phyloP scores from a whole-genome alignment of 2,113 vertebrate species.

The Brachyhypopomus occidentalis region DNA sequence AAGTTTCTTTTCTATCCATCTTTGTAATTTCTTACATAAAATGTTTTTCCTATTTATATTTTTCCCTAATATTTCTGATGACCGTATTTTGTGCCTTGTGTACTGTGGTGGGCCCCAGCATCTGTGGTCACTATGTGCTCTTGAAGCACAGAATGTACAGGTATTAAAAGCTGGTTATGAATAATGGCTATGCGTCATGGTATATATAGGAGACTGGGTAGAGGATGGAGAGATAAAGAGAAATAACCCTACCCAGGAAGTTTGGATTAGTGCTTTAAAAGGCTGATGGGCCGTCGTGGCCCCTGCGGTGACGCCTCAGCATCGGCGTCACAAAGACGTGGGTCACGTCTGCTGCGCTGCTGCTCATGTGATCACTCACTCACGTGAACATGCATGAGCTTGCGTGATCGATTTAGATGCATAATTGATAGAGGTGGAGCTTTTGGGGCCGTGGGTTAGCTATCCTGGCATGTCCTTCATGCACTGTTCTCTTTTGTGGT shows the following conservation, averaged over 20 bases:
- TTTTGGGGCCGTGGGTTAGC: too few relatives aligned
- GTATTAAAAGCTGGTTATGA: neutral
- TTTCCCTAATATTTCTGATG: too few relatives aligned
- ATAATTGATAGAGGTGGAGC: neutral
- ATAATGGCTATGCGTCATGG: neutral
- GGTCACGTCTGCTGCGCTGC: neutral
- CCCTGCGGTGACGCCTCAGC: neutral
- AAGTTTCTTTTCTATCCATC: too few relatives aligned
- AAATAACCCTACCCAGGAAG: slow-evolving; percentile 9
- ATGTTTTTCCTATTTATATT: too few relatives aligned
- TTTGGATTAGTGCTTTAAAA: slow-evolving; percentile 32
- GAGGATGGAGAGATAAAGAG: neutral
- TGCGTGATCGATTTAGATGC: neutral
- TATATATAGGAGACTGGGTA: neutral
- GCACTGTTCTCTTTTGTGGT: neutral
- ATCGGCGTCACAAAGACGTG: neutral
- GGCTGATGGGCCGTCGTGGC: neutral
- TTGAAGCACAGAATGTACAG: neutral
- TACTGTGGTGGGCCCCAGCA: too few relatives aligned
- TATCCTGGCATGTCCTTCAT: neutral
- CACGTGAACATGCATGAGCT: neutral
- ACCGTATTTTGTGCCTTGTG: too few relatives aligned
- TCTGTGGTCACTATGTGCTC: neutral
- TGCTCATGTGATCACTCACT: neutral
- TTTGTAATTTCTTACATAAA: too few relatives aligned